These are phyloP conservation scores for Ispidina picta DNA, from an alignment of 2,797 vertebrate species.

Conservation along the genomic window DNA sequence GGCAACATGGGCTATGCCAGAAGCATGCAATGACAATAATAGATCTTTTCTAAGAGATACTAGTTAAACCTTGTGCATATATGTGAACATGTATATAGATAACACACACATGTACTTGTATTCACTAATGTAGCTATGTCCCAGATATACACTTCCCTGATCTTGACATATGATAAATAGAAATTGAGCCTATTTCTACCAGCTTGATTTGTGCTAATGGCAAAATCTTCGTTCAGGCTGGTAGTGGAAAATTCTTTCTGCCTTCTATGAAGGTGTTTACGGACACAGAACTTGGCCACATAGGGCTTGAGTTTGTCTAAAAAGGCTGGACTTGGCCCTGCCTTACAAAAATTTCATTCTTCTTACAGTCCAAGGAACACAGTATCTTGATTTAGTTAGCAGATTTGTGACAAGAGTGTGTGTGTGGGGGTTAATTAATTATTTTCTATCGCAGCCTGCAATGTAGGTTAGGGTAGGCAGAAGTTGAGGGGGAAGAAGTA, in stretches of 20 bases:
- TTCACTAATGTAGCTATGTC: not conserved
- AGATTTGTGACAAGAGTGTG: not conserved
- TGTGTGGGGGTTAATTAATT: not conserved
- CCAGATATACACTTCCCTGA: not conserved
- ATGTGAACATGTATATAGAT: not conserved
- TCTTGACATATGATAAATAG: constrained; percentile 39
- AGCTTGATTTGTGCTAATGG: not conserved
- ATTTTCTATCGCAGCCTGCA: not conserved
- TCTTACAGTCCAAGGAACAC: not conserved
- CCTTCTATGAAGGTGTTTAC: not conserved
- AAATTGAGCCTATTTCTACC: not conserved
- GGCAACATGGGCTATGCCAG: not conserved
- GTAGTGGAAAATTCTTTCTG: not conserved
- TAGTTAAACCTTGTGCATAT: not conserved
- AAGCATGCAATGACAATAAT: not conserved
- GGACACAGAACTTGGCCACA: too few relatives aligned
- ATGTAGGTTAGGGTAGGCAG: not conserved
- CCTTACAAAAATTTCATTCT: not conserved
- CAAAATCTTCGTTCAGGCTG: not conserved
- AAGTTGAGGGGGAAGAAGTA: constrained; percentile 8
- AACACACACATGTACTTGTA: too few relatives aligned
- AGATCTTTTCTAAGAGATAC: not conserved
- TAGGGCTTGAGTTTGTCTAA: not conserved
- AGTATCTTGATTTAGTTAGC: not conserved
- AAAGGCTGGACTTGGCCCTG: not conserved